Base-by-base conservation (phyloP, 2,113 vertebrate species). In the Dunckerocampus dactyliophorus region DNA sequence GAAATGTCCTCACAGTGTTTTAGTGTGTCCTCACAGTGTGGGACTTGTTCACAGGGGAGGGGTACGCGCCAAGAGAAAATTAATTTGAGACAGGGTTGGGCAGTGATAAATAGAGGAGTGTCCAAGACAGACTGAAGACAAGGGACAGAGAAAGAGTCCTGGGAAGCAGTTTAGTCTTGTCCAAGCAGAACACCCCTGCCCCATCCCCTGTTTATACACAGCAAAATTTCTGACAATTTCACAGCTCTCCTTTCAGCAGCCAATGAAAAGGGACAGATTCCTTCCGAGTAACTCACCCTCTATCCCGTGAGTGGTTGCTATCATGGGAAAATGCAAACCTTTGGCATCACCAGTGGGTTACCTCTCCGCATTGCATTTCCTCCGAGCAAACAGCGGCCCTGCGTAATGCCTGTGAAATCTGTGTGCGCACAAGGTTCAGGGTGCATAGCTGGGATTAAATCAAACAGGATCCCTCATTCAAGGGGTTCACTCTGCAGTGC, bases 301-400 rank as follows among this genome's bases (percentile, higher is more conserved):
- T 75, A 60, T 78, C 82, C 82, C 65, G 66, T 46, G 65, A 79
- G 80, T 63, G 71, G 76, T 85, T 81, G 82, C 70, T 75, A 74
- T 88, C 82, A 82, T 88, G 82, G 86, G 90, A 93, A 93, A 92
- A 89, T 76, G 71, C 77, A 82, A 92, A 91, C 85, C 74, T 91
- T 89, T 92, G 85, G 85, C 85, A 89, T 87, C 67, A 81, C 81
- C 84, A 67, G 74, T 81, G 84, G 84, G 77, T 59, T 68, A 85
- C 71, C 89, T 87, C 89, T 83, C 76, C 75, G 57, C 45, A 19
- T 86, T 21, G 75, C 65, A 69, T 75, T 80, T 74, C 88, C 69
- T 65, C 82, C 81, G 71, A 55, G 86, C 85, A 89, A 91, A 85
- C 77, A 85, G 63, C 47, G 84, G 89, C 77, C 72, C 72, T 61